Base-by-base conservation (phyloP, 1,140 invertebrate species). In the Eriosoma lanigerum region DNA sequence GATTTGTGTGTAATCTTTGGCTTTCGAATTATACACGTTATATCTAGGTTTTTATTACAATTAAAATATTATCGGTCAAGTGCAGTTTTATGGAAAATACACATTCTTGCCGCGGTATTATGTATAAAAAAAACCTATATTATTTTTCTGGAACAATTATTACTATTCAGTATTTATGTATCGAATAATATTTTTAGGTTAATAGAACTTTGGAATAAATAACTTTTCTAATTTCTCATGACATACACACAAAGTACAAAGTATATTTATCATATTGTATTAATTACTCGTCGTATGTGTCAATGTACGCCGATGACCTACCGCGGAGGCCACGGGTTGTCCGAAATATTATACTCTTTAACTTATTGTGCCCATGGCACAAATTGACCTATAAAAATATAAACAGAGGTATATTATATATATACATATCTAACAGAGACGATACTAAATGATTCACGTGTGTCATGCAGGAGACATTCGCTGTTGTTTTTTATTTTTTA, bases 271-370 rank as follows among this genome's bases (percentile, higher is more conserved):
- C 21, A 26, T 68, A 24, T 26, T 73, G 32, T 76, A 58, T 76
- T 76, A 76, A 76, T 76, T 76, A 76, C 54, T 76, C 66, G 44
- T 17, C 66, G 66, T 46, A 19, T 78, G 75, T 78, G 75, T 78
- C 75, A 78, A 78, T 62, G 75, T 62, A 78, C 75, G 75, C 56
- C 21, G 44, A 26, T 78, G 75, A 78, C 75, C 75, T 62, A 44
- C 75, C 75, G 5, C 9, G 38, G 64, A 68, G 64, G 64, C 64
- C 64, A 68, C 50, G 75, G 32, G 54, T 60, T 60, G 29, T 78
- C 52, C 75, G 38, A 46, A 78, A 76, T 68, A 38, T 24, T 68
- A n/a, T n/a, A n/a, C 5, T 48, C 1, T 26, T 26, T 48, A 21
- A 38, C 26, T 4, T 68, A 38, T 48, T 68, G 52, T 58, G 72